Evolutionary conservation across 1,140 invertebrate genomes (phyloP).

Genomic region (Lepidurus packardi): DNA sequence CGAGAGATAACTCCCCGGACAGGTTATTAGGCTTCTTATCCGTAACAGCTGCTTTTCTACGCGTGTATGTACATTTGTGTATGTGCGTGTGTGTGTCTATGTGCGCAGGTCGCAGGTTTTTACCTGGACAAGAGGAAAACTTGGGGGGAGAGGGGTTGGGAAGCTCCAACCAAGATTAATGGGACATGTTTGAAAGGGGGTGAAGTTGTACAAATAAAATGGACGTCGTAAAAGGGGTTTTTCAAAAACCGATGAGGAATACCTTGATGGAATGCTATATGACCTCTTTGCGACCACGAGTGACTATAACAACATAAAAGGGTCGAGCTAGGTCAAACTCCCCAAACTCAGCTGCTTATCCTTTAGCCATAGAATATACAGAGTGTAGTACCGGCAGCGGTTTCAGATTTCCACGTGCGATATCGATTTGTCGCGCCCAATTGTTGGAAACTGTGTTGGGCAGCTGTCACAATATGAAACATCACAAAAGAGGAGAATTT

Average conservation of each 20-base stretch:
- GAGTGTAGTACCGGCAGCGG: not conserved
- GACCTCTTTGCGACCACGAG: not conserved
- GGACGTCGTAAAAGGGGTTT: conserved; percentile 13
- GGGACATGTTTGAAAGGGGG: conserved; percentile 8
- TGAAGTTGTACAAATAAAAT: conserved; percentile 22
- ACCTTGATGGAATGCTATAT: conserved; percentile 9
- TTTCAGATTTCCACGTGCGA: conserved; percentile 21
- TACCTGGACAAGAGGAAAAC: not conserved
- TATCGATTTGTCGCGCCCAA: conserved; percentile 21
- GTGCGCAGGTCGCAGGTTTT: not conserved
- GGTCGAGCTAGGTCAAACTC: not conserved
- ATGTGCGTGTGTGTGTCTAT: not conserved
- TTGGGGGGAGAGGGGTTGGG: not conserved
- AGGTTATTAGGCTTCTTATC: conserved; percentile 22
- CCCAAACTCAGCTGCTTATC: not conserved
- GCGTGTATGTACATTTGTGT: not conserved
- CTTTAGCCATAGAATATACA: not conserved
- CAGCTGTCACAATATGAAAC: conserved; percentile 19
- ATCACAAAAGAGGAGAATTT: not conserved
- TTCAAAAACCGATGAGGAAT: not conserved
- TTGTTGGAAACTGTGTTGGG: not conserved
- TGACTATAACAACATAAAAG: not conserved
- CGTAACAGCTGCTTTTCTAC: conserved; percentile 10
- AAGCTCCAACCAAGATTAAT: conserved; percentile 6
- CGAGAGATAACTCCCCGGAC: conserved; percentile 17